phyloP scores from a whole-genome alignment of 2,888 invertebrate species.

The Drosophila tanythrix region DNA sequence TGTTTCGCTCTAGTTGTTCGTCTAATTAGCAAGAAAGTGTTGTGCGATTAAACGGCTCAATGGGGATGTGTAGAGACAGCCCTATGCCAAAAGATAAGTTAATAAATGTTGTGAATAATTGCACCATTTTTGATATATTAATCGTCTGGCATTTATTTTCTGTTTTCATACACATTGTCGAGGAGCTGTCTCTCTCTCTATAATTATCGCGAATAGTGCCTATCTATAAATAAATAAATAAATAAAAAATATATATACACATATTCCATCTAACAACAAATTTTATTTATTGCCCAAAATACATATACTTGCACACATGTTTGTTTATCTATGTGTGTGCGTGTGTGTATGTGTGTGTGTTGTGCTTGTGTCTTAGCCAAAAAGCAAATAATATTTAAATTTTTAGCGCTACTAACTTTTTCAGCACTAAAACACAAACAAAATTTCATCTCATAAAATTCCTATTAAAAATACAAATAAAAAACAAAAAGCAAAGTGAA shows the following conservation, averaged over 20 bases:
- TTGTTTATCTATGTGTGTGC: conserved; percentile 19
- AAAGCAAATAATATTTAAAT: conserved; percentile 66
- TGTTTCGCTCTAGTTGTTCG: conserved; percentile 18
- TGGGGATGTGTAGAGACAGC: conserved; percentile 33
- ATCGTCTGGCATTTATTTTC: conserved; percentile 69
- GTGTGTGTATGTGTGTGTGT: conserved; percentile 28
- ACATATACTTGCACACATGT: conserved; percentile 45
- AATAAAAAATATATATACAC: conserved; percentile 54
- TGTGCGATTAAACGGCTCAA: conserved; percentile 62
- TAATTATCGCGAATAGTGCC: conserved; percentile 66
- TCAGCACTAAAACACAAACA: conserved; percentile 53
- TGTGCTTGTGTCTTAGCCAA: conserved; percentile 45
- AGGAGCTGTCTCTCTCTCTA: conserved; percentile 48
- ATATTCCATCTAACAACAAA: conserved; percentile 74
- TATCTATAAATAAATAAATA: conserved; percentile 78
- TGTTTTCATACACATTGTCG: conserved; percentile 53
- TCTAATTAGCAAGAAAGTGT: conserved; percentile 67
- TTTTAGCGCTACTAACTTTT: conserved; percentile 75
- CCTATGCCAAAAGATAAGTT: conserved; percentile 74
- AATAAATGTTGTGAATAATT: conserved; percentile 73
- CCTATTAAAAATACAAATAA: conserved; percentile 47
- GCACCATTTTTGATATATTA: conserved; percentile 70
- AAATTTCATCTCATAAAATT: conserved; percentile 69
- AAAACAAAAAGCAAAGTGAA: conserved; percentile 50
- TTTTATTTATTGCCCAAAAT: conserved; percentile 78